Conservation (phyloP, 2,113 vertebrate genomes). For the Clarias macrocephalus region DNA sequence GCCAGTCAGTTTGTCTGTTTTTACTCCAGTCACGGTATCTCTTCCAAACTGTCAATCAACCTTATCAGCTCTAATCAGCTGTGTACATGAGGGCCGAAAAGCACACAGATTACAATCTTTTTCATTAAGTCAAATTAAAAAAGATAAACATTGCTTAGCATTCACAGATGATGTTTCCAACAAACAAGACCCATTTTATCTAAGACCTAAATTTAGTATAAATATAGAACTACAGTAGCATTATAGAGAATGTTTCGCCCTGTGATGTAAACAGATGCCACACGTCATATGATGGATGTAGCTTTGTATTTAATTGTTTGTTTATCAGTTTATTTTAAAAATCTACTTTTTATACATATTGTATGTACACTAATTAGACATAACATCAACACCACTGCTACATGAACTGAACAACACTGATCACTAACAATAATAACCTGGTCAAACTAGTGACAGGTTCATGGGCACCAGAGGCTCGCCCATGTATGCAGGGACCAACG, state of each 20-base stretch:
- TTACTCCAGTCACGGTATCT: background rate
- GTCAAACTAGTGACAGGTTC: too few relatives aligned
- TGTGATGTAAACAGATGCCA: background rate
- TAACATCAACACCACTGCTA: too few relatives aligned
- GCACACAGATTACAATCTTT: background rate
- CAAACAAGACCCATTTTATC: constrained; percentile 6
- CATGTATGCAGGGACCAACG: too few relatives aligned
- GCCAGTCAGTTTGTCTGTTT: background rate
- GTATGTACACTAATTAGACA: too few relatives aligned
- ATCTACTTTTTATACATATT: background rate
- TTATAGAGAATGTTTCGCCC: background rate
- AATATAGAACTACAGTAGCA: background rate
- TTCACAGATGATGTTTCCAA: constrained; percentile 24
- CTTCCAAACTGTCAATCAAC: background rate
- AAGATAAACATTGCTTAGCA: background rate
- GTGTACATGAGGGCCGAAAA: background rate
- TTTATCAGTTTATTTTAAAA: background rate
- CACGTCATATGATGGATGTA: background rate
- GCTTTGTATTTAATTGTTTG: background rate
- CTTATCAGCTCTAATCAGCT: background rate
- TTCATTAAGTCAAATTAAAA: background rate
- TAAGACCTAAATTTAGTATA: constrained; percentile 36
- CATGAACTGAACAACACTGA: too few relatives aligned
- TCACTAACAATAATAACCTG: too few relatives aligned
- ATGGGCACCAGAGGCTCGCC: too few relatives aligned